phyloP scores from a whole-genome alignment of 2,797 vertebrate genomes.

The Cirrhinus mrigala region DNA sequence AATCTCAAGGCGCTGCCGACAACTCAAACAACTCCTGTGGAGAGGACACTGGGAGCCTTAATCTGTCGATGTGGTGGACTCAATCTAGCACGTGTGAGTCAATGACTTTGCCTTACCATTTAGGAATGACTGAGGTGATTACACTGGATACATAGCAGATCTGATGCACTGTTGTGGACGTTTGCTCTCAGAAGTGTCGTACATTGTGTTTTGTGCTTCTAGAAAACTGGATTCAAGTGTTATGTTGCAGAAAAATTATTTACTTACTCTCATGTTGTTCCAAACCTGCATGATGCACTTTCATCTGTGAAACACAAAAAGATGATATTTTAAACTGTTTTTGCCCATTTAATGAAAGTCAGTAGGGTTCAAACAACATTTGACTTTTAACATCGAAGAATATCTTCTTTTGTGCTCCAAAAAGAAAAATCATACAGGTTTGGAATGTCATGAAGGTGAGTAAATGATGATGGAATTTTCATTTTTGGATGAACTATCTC shows the following conservation, averaged over 20 bases:
- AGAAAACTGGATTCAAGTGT: not conserved
- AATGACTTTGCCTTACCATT: constrained; percentile 22
- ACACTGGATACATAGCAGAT: constrained; percentile 25
- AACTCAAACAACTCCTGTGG: constrained; percentile 5
- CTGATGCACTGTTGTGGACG: not conserved
- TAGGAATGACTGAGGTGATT: constrained; percentile 37
- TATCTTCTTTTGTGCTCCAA: too few species aligned
- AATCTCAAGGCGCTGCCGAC: not conserved
- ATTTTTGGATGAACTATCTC: not conserved
- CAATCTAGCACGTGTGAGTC: constrained; percentile 20
- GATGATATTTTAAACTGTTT: not conserved
- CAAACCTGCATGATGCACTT: not conserved
- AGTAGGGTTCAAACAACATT: not conserved
- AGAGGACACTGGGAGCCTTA: constrained; percentile 22
- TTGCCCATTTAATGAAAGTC: not conserved
- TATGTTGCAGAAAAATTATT: not conserved
- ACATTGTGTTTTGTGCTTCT: not conserved
- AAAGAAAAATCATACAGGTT: not conserved
- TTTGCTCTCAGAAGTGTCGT: not conserved
- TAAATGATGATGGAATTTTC: not conserved
- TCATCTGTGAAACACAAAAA: not conserved
- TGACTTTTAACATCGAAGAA: not conserved
- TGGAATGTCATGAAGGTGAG: not conserved
- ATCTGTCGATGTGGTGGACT: constrained; percentile 46
- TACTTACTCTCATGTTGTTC: not conserved